Evolutionary conservation across 1,140 invertebrate species (phyloP).

Genomic region (Daktulosphaira vitifoliae): DNA sequence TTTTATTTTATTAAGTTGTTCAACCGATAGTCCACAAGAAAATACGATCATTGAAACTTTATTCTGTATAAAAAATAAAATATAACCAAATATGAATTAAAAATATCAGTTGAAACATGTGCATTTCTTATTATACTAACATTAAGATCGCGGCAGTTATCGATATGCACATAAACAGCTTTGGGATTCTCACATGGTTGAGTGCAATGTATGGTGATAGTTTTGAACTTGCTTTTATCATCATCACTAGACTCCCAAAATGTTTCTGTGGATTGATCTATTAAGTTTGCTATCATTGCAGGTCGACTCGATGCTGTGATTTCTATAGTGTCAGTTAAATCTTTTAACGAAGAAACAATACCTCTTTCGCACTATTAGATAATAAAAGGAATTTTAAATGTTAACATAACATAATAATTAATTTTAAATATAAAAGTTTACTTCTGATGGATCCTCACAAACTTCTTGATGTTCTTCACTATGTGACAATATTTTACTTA

Average conservation of each 20-base stretch:
- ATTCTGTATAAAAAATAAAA: background rate
- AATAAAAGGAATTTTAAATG: background rate
- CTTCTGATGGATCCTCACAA: constrained; percentile 51
- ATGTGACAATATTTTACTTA: constrained; percentile 85
- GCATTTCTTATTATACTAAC: no score
- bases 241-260: constrained; percentile 99
- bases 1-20: constrained; percentile 70
- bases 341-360: constrained; percentile 51
- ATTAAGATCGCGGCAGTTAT: constrained; percentile 83
- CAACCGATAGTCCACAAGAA: constrained; percentile 40
- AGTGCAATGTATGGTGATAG: constrained; percentile 53
- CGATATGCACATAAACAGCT: constrained; percentile 77
- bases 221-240: constrained; percentile 83
- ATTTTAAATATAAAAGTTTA: constrained; percentile 20
- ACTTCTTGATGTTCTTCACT: constrained; percentile 64
- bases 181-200: constrained; percentile 51
- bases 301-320: constrained; percentile 84
- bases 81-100: no score
- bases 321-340: constrained; percentile 65
- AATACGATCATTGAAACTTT: constrained; percentile 9
- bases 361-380: constrained; percentile 47
- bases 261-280: constrained; percentile 91
- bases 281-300: constrained; percentile 85
- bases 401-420: background rate
- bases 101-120: no score